Evolutionary conservation across 2,113 vertebrate genomes (phyloP), one percentile per base, ranked within the genome.

Genomic region (Hiodon alosoides): DNA sequence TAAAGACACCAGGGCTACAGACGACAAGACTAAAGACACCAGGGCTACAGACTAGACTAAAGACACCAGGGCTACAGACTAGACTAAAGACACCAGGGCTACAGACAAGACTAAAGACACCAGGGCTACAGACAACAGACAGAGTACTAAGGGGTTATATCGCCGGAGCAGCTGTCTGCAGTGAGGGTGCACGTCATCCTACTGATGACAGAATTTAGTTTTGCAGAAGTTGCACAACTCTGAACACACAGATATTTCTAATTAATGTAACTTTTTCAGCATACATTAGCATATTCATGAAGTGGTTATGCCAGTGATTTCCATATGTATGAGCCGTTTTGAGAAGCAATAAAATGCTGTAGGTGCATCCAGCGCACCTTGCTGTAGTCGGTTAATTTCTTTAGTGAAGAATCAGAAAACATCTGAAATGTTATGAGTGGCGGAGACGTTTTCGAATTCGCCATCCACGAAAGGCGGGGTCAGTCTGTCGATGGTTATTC

Each of bases 261-360:
- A 77, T 77, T 77, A 77, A 77, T 77, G 61, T 57, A 67, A 70
- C 76, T 67, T 31, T 77, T 77, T 77, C 76, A 53, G 70, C n/a
- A 71, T 7, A 66, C 14, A 77, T 77, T 72, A 72, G 62, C 76
- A 77, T 77, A 67, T 77, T 77, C 69, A 72, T 77, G 61, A 72
- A 55, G 75, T 52, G 31, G 75, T 65, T 76, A 31, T 65, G 58
- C 60, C 14, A 4, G 52, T 9, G 54, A 72, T 77, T 77, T 72
- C 69, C 69, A 77, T 77, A 77, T 77, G 62, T 58, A 71, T 77
- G 69, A 77, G 69, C 4, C 59, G 61, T 48, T 77, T 77, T 77
- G 75, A 72, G 69, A 67, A 66, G 76, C 69, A 31, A 10, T 72
- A 77, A 77, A 77, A 72, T 47, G 75, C 75, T 13, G 68, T 68